Evolutionary conservation across 1,140 invertebrate genomes (phyloP).

Genomic region (Drosophila novamexicana): DNA sequence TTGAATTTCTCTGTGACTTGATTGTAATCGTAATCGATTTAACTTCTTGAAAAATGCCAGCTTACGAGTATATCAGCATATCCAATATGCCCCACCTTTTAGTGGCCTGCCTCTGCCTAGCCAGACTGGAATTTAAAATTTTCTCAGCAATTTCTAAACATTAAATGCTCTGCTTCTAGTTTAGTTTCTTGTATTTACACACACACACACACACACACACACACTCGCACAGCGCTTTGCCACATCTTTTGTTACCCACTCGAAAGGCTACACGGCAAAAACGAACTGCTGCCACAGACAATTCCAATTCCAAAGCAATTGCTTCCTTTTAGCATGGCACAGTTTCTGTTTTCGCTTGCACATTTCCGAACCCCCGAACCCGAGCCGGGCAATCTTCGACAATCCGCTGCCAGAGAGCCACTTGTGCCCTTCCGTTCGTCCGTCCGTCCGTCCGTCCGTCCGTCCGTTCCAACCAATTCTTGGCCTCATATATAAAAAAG

Average conservation of each 20-base stretch:
- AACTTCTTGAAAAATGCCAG: no score
- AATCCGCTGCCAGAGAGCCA: conserved; percentile 28
- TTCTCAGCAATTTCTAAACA: background rate
- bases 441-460: background rate
- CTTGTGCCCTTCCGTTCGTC: conserved; percentile 9
- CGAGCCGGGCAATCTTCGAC: conserved; percentile 29
- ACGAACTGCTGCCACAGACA: background rate
- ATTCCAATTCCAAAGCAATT: conserved; percentile 12
- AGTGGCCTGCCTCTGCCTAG: no score
- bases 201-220: background rate
- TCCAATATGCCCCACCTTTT: no score
- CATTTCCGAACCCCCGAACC: conserved; percentile 4
- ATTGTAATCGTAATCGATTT: no score
- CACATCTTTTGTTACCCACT: background rate
- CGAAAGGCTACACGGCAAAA: background rate
- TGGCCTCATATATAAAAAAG: conserved; percentile 9
- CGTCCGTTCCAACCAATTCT: background rate
- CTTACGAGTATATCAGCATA: no score
- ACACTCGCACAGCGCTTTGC: background rate
- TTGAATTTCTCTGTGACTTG: no score
- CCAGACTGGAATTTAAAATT: no score
- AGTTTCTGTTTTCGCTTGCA: conserved; percentile 36
- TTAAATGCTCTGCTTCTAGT: background rate
- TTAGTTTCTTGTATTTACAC: background rate
- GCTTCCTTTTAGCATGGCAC: conserved; percentile 16